These are phyloP conservation scores for Cryptoblepharus egeriae DNA, from an alignment of 2,797 vertebrate genomes.

Conservation along the genomic window DNA sequence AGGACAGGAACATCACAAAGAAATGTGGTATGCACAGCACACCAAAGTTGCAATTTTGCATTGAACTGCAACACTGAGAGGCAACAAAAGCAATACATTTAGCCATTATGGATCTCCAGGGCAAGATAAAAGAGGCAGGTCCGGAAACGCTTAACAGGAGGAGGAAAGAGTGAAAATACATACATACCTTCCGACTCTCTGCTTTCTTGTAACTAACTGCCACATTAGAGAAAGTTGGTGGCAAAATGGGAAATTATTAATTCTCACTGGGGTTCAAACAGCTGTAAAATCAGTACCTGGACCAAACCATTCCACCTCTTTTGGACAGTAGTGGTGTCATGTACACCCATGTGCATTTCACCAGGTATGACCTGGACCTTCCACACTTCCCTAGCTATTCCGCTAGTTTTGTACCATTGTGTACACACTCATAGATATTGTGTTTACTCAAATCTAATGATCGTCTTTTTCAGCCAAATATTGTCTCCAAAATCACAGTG, in stretches of 20 bases:
- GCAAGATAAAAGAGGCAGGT: not conserved
- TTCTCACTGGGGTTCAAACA: not conserved
- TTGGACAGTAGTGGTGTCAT: too few relatives aligned
- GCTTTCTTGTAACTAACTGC: not conserved
- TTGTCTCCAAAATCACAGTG: too few relatives aligned
- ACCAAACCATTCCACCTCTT: too few relatives aligned
- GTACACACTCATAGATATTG: too few relatives aligned
- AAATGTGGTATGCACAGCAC: not conserved
- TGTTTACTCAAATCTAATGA: too few relatives aligned
- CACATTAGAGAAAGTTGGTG: not conserved
- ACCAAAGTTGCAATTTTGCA: slow-evolving; percentile 12
- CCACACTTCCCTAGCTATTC: too few relatives aligned
- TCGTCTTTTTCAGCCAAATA: too few relatives aligned
- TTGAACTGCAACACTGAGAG: not conserved
- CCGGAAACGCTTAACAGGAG: slow-evolving; percentile 1
- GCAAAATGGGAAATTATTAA: rapidly evolving
- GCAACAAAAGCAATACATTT: not conserved
- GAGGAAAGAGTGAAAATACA: not conserved
- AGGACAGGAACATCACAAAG: not conserved
- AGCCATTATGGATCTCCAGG: not conserved
- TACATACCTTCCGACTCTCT: not conserved
- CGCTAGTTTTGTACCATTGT: too few relatives aligned
- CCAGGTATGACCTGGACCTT: too few relatives aligned
- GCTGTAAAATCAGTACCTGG: not conserved
- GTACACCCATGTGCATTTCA: too few relatives aligned